Evolutionary conservation across 2,797 vertebrate genomes (phyloP).

Genomic region (Poecile montanus): DNA sequence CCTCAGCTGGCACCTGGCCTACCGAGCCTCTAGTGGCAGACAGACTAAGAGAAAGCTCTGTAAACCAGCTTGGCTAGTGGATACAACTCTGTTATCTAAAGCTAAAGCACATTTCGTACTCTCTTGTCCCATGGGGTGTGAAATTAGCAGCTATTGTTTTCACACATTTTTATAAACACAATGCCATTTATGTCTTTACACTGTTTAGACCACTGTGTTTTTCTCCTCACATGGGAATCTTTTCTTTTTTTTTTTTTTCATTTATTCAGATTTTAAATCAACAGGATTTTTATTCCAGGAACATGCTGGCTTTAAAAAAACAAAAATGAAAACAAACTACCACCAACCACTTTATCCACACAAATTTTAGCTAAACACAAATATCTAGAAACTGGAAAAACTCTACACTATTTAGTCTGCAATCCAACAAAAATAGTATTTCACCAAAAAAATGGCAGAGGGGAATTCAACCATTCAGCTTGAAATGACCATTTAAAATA

Average conservation of each 20-base stretch:
- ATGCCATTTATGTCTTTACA: slow-evolving; percentile 77
- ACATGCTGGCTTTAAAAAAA: background rate
- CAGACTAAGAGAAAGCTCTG: slow-evolving; percentile 65
- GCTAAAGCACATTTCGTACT: slow-evolving; percentile 75
- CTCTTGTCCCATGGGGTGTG: slow-evolving; percentile 78
- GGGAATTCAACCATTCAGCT: background rate
- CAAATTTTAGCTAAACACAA: slow-evolving; percentile 28
- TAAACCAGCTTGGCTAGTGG: slow-evolving; percentile 72
- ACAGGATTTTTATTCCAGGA: slow-evolving; percentile 61
- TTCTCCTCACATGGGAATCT: slow-evolving; percentile 55
- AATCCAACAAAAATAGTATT: slow-evolving; percentile 2
- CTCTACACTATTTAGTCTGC: background rate
- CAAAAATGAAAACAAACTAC: background rate
- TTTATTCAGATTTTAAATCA: slow-evolving; percentile 74
- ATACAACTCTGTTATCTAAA: slow-evolving; percentile 79
- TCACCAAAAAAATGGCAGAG: background rate
- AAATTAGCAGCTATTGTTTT: slow-evolving; percentile 84
- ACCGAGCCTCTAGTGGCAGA: slow-evolving; percentile 74
- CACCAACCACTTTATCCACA: background rate
- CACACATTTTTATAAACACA: slow-evolving; percentile 78
- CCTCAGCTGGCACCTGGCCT: slow-evolving; percentile 81
- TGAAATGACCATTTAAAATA: slow-evolving; percentile 18
- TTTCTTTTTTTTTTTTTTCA: slow-evolving; percentile 19
- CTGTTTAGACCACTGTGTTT: slow-evolving; percentile 70
- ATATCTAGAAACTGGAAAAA: slow-evolving; percentile 4